Percentiles rank a stretch among this genome's conserved stretches.
Conservation (phyloP, 2,888 invertebrate genomes). For the Baccha elongata region DNA sequence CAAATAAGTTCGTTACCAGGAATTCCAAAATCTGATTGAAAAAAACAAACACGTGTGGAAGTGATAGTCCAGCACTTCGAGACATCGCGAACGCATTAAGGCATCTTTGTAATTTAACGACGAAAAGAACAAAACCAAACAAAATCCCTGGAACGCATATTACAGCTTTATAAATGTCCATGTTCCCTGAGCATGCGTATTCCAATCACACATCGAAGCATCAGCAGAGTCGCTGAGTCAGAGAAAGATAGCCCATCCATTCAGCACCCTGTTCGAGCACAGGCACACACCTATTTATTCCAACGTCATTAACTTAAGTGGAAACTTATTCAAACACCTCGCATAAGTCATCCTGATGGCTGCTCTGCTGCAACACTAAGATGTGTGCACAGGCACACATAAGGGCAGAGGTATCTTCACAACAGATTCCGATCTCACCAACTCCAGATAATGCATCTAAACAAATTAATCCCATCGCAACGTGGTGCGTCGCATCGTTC, state of each 20-base stretch:
- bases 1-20: conserved; percentile 44
- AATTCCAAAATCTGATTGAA: conserved; percentile 42
- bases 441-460: conserved; percentile 74
- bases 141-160: conserved; percentile 54
- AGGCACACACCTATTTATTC: conserved; percentile 65
- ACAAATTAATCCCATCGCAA: conserved; percentile 71
- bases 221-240: background rate
- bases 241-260: conserved; percentile 26
- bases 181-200: conserved; percentile 51
- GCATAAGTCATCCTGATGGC: conserved; percentile 66
- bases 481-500: conserved; percentile 20
- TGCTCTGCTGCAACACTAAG: conserved; percentile 11
- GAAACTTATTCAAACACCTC: conserved; percentile 74
- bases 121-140: conserved; percentile 6
- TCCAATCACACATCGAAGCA: conserved; percentile 58
- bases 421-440: conserved; percentile 73
- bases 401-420: conserved; percentile 53
- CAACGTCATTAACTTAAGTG: conserved; percentile 72
- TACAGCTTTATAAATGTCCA: conserved; percentile 57
- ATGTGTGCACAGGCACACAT: conserved; percentile 35
- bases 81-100: conserved; percentile 52
- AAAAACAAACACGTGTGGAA: conserved; percentile 48
- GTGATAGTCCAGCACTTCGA: conserved; percentile 51
- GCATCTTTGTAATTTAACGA: conserved; percentile 54
- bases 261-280: conserved; percentile 56